Evolutionary conservation across 1,140 invertebrate species (phyloP).

Genomic region (Sitobion miscanthi): DNA sequence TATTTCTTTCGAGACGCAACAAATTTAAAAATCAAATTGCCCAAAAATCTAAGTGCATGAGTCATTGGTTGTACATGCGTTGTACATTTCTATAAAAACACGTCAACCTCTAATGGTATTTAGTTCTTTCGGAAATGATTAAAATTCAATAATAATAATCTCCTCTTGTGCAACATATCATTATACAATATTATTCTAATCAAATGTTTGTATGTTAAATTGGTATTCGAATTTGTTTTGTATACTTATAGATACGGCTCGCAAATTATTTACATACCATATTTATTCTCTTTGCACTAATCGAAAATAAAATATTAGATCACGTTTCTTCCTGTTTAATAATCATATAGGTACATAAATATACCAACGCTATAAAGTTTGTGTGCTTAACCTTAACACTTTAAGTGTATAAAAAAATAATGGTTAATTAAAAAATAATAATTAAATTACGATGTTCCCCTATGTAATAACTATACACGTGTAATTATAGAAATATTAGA

Average conservation of each 20-base stretch:
- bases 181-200: background rate
- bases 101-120: background rate
- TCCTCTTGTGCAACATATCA: background rate
- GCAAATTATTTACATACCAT: background rate
- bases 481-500: background rate
- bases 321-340: background rate
- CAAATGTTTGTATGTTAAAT: background rate
- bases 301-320: background rate
- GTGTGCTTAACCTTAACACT: constrained; percentile 10
- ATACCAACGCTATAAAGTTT: background rate
- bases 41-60: background rate
- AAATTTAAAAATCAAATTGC: background rate
- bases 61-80: background rate
- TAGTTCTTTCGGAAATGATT: background rate
- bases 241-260: background rate
- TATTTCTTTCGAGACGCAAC: background rate
- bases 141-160: background rate
- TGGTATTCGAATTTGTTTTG: background rate
- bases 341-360: background rate
- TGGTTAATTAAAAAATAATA: constrained; percentile 20
- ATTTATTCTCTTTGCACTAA: background rate
- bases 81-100: background rate
- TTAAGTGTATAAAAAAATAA: background rate
- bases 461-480: background rate
- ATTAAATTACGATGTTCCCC: background rate